phyloP scores from a whole-genome alignment of 2,888 invertebrate species.

The Calameuta idolon region DNA sequence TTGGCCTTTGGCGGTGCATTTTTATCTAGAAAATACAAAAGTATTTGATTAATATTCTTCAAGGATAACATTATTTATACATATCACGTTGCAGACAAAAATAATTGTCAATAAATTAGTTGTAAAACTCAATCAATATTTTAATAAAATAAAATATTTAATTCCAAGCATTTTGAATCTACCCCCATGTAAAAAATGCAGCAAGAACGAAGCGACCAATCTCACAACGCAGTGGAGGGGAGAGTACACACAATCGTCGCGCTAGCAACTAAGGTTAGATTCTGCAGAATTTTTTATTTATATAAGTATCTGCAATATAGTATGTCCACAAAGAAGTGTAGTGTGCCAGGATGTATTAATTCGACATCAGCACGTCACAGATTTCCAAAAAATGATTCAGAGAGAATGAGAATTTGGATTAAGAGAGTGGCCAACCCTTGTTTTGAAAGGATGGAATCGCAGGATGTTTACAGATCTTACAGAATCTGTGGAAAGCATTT shows the following conservation, averaged over 20 bases:
- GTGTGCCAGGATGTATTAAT: neutral
- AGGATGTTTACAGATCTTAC: neutral
- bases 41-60: neutral
- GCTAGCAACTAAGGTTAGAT: neutral
- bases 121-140: neutral
- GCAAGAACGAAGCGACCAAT: neutral
- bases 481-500: slow-evolving; percentile 1
- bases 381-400: slow-evolving; percentile 4
- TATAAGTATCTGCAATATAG: neutral
- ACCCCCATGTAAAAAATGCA: neutral
- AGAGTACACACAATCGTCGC: neutral
- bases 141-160: neutral
- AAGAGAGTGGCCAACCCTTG: neutral
- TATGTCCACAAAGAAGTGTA: neutral
- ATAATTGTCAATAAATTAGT: neutral
- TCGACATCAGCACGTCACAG: neutral
- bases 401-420: slow-evolving; percentile 5
- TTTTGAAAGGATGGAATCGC: neutral
- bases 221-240: neutral
- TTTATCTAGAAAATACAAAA: slow-evolving; percentile 73
- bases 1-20: slow-evolving; percentile 91
- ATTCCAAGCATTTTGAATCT: slow-evolving; percentile 7
- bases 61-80: neutral
- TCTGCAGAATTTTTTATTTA: neutral
- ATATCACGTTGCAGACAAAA: neutral